Base-by-base conservation (phyloP, 2,797 vertebrate species). In the Acipenser transmontanus region DNA sequence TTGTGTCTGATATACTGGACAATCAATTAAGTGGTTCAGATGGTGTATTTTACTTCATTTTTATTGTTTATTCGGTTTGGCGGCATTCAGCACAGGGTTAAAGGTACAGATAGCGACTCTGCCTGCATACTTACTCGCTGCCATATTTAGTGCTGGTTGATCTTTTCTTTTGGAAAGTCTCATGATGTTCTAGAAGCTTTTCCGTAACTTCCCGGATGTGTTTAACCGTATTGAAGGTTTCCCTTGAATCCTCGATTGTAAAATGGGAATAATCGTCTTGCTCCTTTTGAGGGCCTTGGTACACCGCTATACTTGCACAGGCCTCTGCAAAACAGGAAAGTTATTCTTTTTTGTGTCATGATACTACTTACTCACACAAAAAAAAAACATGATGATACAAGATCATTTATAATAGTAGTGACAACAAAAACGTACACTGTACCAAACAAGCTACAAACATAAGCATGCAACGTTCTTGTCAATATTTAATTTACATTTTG, bases 191-290 rank as follows among this genome's bases (percentile, higher is more conserved):
- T 74, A 86, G 86, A 72, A 99, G 85, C 47, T 97, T 93, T 74
- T 93, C 86, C 79, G 95, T 80, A 62, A 78, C 57, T 14, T 90
- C 88, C 74, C 87, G 89, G 75, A 99, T 94, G 80, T 96, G 94
- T 70, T 91, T 87, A 71, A 99, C 91, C 47, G 93, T 98, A 76
- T 95, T 93, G 78, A 99, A 99, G 59, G 95, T 99, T 82, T 96
- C 93, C 81, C 96, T 94, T 65, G 96, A 94, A 83, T 99, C 96
- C 85, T 99, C 95, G 76, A 98, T 98, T 64, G 91, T 93, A 81
- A 99, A 98, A 76, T 92, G 93, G 7, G 94, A 94, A 76, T 95
- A 95, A 13, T 98, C 97, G 67, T 95, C 93, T 77, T 93, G 92
- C 71, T 97, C 96, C 65, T 92, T 90, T 80, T 84, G 92, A 64